These are phyloP conservation scores for Nothocercus julius DNA, from an alignment of 2,113 vertebrate genomes.

Conservation along the genomic window DNA sequence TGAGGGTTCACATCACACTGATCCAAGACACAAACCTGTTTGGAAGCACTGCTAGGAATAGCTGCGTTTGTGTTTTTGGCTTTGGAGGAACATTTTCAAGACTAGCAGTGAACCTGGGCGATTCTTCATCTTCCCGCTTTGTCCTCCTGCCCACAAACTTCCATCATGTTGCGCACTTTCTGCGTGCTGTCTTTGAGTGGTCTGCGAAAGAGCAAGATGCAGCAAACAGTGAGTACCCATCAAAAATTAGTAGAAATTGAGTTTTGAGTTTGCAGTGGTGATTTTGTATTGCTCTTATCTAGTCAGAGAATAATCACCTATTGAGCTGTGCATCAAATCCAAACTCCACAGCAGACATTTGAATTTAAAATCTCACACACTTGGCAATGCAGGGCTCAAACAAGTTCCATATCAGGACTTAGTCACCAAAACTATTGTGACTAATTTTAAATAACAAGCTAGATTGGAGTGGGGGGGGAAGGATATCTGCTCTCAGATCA, in stretches of 20 bases:
- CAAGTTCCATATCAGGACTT: conserved; percentile 18
- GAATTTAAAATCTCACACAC: background rate
- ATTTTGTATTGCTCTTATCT: background rate
- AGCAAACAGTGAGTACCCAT: background rate
- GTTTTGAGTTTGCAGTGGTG: background rate
- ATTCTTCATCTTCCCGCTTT: background rate
- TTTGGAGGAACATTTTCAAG: background rate
- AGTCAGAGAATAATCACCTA: background rate
- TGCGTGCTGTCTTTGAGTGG: background rate
- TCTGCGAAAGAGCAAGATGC: background rate
- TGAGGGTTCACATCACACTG: background rate
- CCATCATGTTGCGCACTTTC: background rate
- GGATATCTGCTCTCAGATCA: conserved; percentile 24
- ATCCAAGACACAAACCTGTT: background rate
- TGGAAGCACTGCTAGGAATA: background rate
- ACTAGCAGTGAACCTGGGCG: background rate
- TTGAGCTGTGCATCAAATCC: background rate
- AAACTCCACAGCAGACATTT: background rate
- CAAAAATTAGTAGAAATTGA: background rate
- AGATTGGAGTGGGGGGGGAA: background rate
- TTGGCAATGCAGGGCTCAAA: background rate
- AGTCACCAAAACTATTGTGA: conserved; percentile 50
- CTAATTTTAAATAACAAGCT: conserved; percentile 34
- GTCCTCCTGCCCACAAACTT: background rate
- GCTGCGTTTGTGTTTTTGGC: background rate